Base-by-base conservation (phyloP, 2,113 vertebrate species). In the Suncus etruscus region DNA sequence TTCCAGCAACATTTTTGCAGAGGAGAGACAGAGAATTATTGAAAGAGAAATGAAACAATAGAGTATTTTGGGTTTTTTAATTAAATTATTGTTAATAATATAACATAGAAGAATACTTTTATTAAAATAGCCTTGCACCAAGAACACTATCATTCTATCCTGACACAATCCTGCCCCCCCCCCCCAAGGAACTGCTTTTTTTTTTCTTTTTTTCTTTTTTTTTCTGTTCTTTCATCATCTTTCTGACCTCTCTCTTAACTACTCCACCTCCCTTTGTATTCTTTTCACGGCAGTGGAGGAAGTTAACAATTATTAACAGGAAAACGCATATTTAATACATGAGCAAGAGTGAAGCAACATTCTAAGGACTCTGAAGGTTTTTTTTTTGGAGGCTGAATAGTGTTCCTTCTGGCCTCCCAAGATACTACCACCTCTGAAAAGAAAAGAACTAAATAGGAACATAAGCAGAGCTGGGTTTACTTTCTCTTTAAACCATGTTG, bases 11-110 rank as follows among this genome's bases (percentile, higher is more conserved):
- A 18, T 97, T 97, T 98, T 97, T 97, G 97, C 98, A 98, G 97
- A 98, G 97, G 97, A 98, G 97, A 98, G 97, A 61, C 58, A 96
- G 94, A 98, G 97, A 97, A 97, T 95, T 98, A 98, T 98, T 98
- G 97, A 98, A 97, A 98, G 97, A 98, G 95, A 97, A 98, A 97
- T 97, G 97, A 98, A 97, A 98, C 96, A 97, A 98, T 97, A 98
- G 97, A 98, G 97, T 98, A 98, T 98, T 98, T 98, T 98, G 97
- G 92, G 97, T 97, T 98, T 54, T 98, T 98, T 98, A 98, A 98
- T 98, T 98, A 98, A 98, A 98, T 98, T 98, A 98, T 98, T 98
- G 97, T 97, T 98, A 97, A 98, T 98, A 97, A 98, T 96, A 97
- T 96, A 98, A 97, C 97, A 92, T 97, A 98, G 97, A 98, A 98